phyloP scores from a whole-genome alignment of 2,888 invertebrate genomes.

The Lordiphosa fenestrarum region DNA sequence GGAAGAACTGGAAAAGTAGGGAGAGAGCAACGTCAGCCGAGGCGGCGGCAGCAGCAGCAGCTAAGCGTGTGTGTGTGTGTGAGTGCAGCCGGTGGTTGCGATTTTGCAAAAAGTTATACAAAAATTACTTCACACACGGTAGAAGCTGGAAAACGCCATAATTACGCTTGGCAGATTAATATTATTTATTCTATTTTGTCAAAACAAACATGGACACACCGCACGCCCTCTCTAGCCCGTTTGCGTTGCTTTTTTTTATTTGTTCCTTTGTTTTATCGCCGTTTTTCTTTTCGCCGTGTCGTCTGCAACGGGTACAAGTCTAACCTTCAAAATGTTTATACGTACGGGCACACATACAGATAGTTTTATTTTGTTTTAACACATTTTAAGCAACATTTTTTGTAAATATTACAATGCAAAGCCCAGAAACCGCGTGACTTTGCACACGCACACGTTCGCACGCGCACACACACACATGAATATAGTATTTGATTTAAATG shows the following conservation, averaged over 20 bases:
- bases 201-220: slow-evolving; percentile 51
- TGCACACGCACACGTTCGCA: slow-evolving; percentile 1
- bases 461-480: slow-evolving; percentile 25
- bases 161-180: slow-evolving; percentile 48
- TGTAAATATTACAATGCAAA: slow-evolving; percentile 12
- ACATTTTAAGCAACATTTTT: slow-evolving; percentile 28
- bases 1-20: slow-evolving; percentile 66
- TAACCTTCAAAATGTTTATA: slow-evolving; percentile 72
- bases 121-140: slow-evolving; percentile 48
- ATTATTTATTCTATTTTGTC: slow-evolving; percentile 60
- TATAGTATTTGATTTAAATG: slow-evolving; percentile 48
- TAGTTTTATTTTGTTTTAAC: slow-evolving; percentile 41
- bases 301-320: slow-evolving; percentile 56
- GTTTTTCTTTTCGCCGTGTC: slow-evolving; percentile 44
- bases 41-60: slow-evolving; percentile 17
- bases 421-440: slow-evolving; percentile 46
- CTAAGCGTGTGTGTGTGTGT: slow-evolving; percentile 22
- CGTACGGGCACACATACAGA: slow-evolving; percentile 7
- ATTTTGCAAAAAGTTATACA: slow-evolving; percentile 38
- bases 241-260: slow-evolving; percentile 26
- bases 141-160: slow-evolving; percentile 39
- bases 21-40: slow-evolving; percentile 30
- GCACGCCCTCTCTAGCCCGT: slow-evolving; percentile 15
- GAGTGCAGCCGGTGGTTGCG: slow-evolving; percentile 69
- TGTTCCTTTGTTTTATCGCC: slow-evolving; percentile 63